These are phyloP conservation scores for Euwallacea fornicatus DNA, from an alignment of 1,140 invertebrate genomes.

Conservation along the genomic window DNA sequence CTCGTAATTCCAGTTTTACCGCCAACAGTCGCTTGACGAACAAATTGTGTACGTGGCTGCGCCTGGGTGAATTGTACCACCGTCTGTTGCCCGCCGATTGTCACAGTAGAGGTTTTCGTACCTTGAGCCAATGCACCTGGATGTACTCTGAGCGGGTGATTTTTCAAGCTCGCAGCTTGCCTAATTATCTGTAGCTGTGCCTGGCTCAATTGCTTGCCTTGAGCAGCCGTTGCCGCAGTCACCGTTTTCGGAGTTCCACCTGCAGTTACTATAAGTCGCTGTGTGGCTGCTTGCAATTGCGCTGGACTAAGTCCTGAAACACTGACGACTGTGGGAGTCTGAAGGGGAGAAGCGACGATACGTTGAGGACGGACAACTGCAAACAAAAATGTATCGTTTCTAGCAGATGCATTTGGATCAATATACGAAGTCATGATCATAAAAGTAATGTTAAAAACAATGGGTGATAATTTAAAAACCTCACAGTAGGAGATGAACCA, in stretches of 20 bases:
- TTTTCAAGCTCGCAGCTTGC: slow-evolving; percentile 47
- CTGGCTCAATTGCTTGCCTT: slow-evolving; percentile 57
- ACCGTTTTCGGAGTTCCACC: slow-evolving; percentile 49
- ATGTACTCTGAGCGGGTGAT: slow-evolving; percentile 53
- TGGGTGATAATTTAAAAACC: background rate
- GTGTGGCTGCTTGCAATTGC: slow-evolving; percentile 56
- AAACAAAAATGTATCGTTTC: slow-evolving; percentile 41
- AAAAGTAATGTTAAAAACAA: slow-evolving; percentile 1
- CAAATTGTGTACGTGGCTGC: slow-evolving; percentile 49
- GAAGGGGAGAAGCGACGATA: slow-evolving; percentile 55
- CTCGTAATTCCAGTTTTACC: slow-evolving; percentile 56
- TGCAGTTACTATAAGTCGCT: slow-evolving; percentile 56
- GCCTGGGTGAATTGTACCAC: slow-evolving; percentile 53
- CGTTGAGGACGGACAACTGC: slow-evolving; percentile 55
- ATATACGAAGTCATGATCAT: background rate
- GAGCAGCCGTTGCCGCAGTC: slow-evolving; percentile 53
- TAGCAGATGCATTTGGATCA: background rate
- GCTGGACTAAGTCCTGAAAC: slow-evolving; percentile 53
- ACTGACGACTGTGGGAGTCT: slow-evolving; percentile 56
- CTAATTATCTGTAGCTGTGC: slow-evolving; percentile 57
- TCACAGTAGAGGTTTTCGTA: slow-evolving; percentile 50
- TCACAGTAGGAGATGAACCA: background rate
- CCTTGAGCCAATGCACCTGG: slow-evolving; percentile 52
- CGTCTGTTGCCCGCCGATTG: slow-evolving; percentile 48
- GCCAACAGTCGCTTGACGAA: slow-evolving; percentile 50